Evolutionary conservation across 92 coral and sea anemone genomes (phyloP), one percentile per base, ranked within the genome.

Genomic region (Phenganax stokvisi): DNA sequence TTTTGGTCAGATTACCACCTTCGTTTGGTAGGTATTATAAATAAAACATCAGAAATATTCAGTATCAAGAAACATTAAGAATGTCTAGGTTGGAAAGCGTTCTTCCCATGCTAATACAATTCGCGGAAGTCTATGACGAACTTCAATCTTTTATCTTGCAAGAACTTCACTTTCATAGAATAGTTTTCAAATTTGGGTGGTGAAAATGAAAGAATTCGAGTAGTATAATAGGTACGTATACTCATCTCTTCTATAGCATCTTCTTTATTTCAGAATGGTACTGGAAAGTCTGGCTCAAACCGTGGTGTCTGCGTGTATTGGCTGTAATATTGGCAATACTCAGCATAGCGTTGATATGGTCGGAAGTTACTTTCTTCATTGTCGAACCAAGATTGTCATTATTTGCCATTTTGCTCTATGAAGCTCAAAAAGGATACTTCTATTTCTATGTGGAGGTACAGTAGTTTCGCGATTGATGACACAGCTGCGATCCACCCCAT

Each of bases 291-390:
- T 91, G 97, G 97, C 47, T 93, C 15, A 89, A 69, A 51, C 97
- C 97, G 20, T 87, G 88, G 76, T 61, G 90, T 47, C 92, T 93
- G 61, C 97, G 97, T 71, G 51, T 91, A 16, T 85, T 92, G 51
- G 90, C 92, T 11, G 78, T 89, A 6, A 67, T 93, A 69, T 83
- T 89, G 83, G 76, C 89, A 16, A 72, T 93, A 37, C 75, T 93
- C 63, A 89, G 92, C 3, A 80, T 92, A 74, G 91, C 97, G 2
- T 86, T 93, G 61, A 91, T 93, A 29, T 93, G 97, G 97, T 93
- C 97, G 6, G 97, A 93, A 80, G 97, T 93, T 55, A 93, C 97
- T 11, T 93, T 93, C 92, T 93, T 93, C 90, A 91, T 85, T 53
- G 87, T 85, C 58, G 71, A 89, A 59, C 97, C 93, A 17, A 89